Base-by-base conservation (phyloP, 2,888 invertebrate species). In the Hetaerina titia region DNA sequence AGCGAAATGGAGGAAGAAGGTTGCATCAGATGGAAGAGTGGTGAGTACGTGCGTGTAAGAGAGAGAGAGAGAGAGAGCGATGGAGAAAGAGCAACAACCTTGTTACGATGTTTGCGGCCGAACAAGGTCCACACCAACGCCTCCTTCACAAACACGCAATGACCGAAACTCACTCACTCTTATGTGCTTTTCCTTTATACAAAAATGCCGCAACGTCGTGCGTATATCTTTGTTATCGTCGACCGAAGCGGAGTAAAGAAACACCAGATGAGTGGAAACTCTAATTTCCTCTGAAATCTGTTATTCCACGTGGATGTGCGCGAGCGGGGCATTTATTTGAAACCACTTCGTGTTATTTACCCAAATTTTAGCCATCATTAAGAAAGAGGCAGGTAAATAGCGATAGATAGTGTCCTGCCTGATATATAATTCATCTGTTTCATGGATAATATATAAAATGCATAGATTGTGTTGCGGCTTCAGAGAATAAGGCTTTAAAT, bases 81-180 rank as follows among this genome's bases (percentile, higher is more conserved):
- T 6, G 9, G 56, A 15, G 88, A 17, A n/a, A 88, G 88, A 88
- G 88, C 56, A 88, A 88, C 88, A 88, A 88, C 88, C 88, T 88
- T 88, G 88, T 88, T 88, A 22, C 81, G 17, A 56, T 88, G 88
- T 88, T 88, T 88, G 88, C 88, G 88, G 17, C 88, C 88, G 88
- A 88, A 15, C 19, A 22, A 31, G 17, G 88, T 13, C 45, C 88
- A 13, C 81, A 8, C 81, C 81, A 69, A 69, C 69, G 56, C 45
- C 45, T n/a, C 17, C 56, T 88, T 45, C n/a, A 1, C 88, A 88
- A 88, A 88, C 45, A 88, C 15, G 31, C 45, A 15, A 88, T 56
- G 45, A 56, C 88, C 45, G 15, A 45, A 88, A 88, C 88, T 88
- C 69, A 69, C 22, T 69, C 69, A 22, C 69, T 69, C 69, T 11